phyloP scores from a whole-genome alignment of 2,888 invertebrate species.

The Coelogynopora nodosa region DNA sequence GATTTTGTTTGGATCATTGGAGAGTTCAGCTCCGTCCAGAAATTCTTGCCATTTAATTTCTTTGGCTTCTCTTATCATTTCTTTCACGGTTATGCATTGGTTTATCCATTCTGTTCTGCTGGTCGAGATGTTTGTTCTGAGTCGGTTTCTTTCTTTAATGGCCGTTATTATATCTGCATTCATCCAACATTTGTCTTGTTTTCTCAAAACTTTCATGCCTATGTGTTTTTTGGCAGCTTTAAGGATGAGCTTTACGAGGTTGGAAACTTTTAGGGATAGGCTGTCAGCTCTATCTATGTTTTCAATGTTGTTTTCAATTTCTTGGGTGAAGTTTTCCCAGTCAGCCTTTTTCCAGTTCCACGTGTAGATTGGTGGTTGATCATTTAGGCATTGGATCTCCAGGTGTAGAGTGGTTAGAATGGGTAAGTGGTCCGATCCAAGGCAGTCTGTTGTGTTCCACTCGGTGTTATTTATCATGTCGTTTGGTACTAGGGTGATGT shows the following conservation, averaged over 20 bases:
- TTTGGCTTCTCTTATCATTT: background rate
- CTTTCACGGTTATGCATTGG: background rate
- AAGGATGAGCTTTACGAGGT: background rate
- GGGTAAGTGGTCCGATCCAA: background rate
- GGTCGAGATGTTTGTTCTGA: background rate
- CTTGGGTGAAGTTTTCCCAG: background rate
- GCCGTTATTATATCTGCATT: background rate
- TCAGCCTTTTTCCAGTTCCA: slow-evolving; percentile 2
- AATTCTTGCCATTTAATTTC: slow-evolving; percentile 1
- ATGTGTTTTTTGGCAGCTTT: background rate
- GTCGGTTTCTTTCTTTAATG: background rate
- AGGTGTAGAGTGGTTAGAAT: background rate
- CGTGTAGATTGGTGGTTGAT: background rate
- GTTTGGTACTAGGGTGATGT: background rate
- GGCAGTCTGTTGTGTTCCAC: background rate
- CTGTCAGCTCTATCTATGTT: background rate
- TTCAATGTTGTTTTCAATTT: slow-evolving; percentile 21
- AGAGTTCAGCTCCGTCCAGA: background rate
- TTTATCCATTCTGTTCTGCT: background rate
- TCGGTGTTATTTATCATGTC: background rate
- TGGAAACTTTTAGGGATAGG: background rate
- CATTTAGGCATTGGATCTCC: background rate
- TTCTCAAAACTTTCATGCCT: background rate
- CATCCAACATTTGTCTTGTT: background rate
- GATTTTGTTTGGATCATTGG: slow-evolving; percentile 11